phyloP scores from a whole-genome alignment of 2,797 vertebrate species.

The Argya squamiceps region DNA sequence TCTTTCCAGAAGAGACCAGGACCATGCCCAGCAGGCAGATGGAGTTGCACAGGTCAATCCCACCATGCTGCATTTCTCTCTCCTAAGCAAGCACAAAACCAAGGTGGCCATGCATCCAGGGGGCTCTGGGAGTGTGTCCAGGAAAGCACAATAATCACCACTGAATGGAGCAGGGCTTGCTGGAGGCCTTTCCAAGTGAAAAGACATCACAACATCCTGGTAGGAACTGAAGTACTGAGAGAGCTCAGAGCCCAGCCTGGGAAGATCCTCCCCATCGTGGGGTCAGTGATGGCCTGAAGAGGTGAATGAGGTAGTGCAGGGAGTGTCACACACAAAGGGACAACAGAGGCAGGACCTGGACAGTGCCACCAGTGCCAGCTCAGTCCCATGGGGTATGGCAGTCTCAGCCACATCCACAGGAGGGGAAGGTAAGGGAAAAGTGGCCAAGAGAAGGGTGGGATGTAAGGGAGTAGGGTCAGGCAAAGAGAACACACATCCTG shows the following conservation, averaged over 20 bases:
- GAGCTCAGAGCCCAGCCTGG: background rate
- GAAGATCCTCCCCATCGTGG: background rate
- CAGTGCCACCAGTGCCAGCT: background rate
- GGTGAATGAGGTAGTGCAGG: background rate
- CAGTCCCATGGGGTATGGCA: accelerated
- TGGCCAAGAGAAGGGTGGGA: background rate
- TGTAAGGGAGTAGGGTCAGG: accelerated
- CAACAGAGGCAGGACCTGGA: background rate
- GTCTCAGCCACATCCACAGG: background rate
- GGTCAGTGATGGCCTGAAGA: background rate
- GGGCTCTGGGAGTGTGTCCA: background rate
- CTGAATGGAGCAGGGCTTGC: background rate
- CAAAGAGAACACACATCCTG: background rate
- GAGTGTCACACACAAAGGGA: background rate
- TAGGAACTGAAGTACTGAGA: background rate
- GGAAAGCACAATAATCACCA: background rate
- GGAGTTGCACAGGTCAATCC: background rate
- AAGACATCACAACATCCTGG: background rate
- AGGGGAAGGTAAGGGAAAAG: background rate
- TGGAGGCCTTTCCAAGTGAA: background rate
- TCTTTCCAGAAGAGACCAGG: background rate
- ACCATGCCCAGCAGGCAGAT: no score
- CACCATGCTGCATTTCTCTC: background rate
- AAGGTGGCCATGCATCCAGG: background rate
- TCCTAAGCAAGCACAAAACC: background rate